phyloP scores from a whole-genome alignment of 2,797 vertebrate genomes.

The Bradypus variegatus region DNA sequence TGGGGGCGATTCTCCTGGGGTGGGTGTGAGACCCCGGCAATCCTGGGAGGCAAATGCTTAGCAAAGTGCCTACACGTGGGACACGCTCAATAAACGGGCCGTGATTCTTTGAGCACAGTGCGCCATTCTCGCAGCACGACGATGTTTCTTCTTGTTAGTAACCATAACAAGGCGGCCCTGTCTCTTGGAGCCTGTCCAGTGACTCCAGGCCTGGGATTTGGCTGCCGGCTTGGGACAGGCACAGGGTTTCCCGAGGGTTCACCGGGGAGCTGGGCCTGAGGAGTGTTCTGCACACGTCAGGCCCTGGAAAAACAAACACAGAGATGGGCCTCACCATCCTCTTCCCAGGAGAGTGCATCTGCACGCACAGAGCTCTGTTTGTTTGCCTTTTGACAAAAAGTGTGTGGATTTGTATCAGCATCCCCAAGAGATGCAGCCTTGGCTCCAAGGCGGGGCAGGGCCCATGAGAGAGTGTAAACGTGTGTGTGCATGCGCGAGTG shows the following conservation, averaged over 20 bases:
- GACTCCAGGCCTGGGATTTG: slow-evolving; percentile 21
- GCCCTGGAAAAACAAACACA: slow-evolving; percentile 84
- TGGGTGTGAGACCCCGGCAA: background rate
- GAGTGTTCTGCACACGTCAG: slow-evolving; percentile 74
- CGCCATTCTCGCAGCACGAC: fast-evolving
- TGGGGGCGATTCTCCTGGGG: background rate
- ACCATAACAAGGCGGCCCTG: background rate
- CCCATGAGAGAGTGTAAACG: background rate
- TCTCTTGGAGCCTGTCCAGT: background rate
- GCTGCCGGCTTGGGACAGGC: slow-evolving; percentile 4
- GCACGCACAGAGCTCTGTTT: slow-evolving; percentile 81
- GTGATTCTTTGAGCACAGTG: background rate
- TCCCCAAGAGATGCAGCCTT: slow-evolving; percentile 15
- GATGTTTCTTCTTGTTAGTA: background rate
- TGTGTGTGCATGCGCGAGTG: too few relatives aligned
- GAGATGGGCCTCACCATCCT: slow-evolving; percentile 74
- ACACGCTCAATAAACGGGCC: fast-evolving
- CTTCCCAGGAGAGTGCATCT: slow-evolving; percentile 75
- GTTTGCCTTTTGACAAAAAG: slow-evolving; percentile 69
- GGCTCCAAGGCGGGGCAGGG: background rate
- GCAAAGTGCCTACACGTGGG: background rate
- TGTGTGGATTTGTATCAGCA: slow-evolving; percentile 39
- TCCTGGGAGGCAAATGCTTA: fast-evolving
- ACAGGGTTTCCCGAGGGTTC: slow-evolving; percentile 39
- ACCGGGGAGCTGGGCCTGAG: slow-evolving; percentile 46